A percentile compares a stretch with the other conserved stretches of the same genome.
phyloP scores from a whole-genome alignment of 2,113 vertebrate species.

The Gallinago jamesoni region DNA sequence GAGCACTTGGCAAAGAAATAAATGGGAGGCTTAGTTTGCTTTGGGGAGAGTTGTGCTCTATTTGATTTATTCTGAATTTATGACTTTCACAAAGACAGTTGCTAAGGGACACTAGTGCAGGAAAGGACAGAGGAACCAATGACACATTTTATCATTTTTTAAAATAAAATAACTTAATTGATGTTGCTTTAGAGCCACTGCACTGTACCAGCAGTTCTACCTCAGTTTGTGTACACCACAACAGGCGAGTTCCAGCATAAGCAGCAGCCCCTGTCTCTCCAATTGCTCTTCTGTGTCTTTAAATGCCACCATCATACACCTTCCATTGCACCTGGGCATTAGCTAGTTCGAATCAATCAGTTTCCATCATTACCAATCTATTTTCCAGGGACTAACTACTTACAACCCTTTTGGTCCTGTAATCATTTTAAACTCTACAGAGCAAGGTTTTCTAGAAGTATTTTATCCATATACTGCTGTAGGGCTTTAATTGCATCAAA shows the following conservation, averaged over 20 bases:
- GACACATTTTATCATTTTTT: background rate
- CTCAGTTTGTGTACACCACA: background rate
- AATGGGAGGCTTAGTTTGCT: conserved; percentile 14
- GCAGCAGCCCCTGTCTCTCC: background rate
- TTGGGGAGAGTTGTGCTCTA: background rate
- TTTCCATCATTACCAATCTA: background rate
- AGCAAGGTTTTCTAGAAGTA: background rate
- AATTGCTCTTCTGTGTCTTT: background rate
- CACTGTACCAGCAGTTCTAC: background rate
- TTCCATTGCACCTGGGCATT: background rate
- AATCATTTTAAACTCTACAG: conserved; percentile 3
- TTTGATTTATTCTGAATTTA: conserved; percentile 30
- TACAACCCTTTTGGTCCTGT: background rate
- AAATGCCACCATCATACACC: background rate
- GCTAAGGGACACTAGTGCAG: background rate
- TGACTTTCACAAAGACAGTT: conserved; percentile 13
- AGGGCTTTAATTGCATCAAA: conserved; percentile 44
- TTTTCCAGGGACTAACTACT: background rate
- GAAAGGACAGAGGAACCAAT: background rate
- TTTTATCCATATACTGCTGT: background rate
- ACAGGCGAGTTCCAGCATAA: background rate
- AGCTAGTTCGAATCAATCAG: background rate
- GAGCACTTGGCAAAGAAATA: conserved; percentile 7
- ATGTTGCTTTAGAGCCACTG: background rate
- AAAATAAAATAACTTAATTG: background rate